Percentiles rank a stretch among this genome's conserved stretches.
Evolutionary conservation across 2,797 vertebrate genomes (phyloP).

Genomic region (Cossypha niveicapilla): DNA sequence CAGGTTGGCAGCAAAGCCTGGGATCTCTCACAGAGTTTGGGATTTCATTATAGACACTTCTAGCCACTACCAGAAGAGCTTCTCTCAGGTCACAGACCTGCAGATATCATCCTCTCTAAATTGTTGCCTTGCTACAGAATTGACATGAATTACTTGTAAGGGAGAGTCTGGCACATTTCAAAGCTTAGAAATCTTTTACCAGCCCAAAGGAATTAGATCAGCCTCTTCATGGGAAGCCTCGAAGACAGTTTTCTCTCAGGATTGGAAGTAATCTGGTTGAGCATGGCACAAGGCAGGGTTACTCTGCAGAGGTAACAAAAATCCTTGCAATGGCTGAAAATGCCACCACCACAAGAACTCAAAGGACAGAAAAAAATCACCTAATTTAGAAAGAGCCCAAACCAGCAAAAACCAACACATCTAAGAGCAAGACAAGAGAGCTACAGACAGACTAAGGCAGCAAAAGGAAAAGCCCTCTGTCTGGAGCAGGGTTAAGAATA

Average conservation of each 20-base stretch:
- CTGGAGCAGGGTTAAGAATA: background rate
- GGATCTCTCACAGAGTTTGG: conserved; percentile 10
- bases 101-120: background rate
- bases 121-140: background rate
- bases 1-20: conserved; percentile 26
- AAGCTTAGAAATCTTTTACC: background rate
- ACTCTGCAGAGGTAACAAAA: background rate
- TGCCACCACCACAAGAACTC: background rate
- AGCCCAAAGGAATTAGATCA: conserved; percentile 16
- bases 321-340: background rate
- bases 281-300: background rate
- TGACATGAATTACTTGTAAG: background rate
- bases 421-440: background rate
- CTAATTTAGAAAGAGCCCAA: background rate
- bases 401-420: background rate
- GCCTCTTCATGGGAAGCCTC: background rate
- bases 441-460: background rate
- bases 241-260: background rate
- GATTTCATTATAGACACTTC: conserved; percentile 22
- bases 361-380: background rate
- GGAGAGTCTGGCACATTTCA: background rate
- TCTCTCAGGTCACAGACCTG: background rate
- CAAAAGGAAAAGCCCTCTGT: conserved; percentile 27
- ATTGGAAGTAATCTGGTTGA: background rate
- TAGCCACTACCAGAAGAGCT: background rate